These are phyloP conservation scores for Danio aesculapii DNA, from an alignment of 2,797 vertebrate genomes.

Conservation along the genomic window DNA sequence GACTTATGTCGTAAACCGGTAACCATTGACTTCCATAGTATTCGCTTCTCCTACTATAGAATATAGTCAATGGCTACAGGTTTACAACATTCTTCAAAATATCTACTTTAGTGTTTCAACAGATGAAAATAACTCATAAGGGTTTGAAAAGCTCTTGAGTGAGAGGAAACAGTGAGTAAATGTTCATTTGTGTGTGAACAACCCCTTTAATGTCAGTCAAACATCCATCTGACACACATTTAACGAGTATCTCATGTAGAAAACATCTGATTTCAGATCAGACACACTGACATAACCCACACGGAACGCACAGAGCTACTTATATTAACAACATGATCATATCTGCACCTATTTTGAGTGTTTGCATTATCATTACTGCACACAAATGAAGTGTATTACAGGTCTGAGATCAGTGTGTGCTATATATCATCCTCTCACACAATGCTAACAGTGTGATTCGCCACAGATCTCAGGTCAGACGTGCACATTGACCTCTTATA, in stretches of 20 bases:
- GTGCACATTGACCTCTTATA: background rate
- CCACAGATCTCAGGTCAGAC: background rate
- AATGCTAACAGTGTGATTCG: background rate
- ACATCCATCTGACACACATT: background rate
- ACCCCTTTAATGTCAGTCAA: too few relatives aligned
- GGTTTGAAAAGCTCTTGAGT: too few relatives aligned
- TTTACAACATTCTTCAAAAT: too few relatives aligned
- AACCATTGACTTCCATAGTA: too few relatives aligned
- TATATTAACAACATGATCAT: background rate
- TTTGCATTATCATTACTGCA: background rate
- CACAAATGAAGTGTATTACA: background rate
- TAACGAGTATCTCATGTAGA: background rate
- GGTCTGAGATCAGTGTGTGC: background rate
- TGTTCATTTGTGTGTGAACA: too few relatives aligned
- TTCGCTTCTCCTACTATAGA: too few relatives aligned
- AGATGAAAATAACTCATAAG: too few relatives aligned
- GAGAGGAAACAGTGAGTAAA: too few relatives aligned
- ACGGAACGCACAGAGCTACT: rapidly evolving
- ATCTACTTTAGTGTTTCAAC: too few relatives aligned
- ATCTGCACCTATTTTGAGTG: background rate
- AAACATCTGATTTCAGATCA: background rate
- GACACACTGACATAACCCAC: background rate
- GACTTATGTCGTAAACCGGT: too few relatives aligned
- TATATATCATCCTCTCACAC: too few relatives aligned
- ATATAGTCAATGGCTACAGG: too few relatives aligned